phyloP scores from a whole-genome alignment of 92 coral and sea anemone species.

The Chrysogorgia sp. region DNA sequence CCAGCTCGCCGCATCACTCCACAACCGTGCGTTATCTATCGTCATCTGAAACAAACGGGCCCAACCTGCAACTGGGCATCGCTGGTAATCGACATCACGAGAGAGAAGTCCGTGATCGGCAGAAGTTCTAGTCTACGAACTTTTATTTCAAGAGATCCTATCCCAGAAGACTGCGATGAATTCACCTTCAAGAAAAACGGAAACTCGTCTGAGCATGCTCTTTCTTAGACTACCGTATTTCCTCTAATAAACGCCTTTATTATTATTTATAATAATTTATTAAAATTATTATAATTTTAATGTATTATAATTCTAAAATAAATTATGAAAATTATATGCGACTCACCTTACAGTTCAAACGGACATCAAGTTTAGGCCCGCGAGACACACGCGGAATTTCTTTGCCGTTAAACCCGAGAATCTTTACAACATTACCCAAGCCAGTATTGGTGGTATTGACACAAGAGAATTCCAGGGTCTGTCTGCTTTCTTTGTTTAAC shows the following conservation, averaged over 20 bases:
- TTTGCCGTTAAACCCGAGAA: conserved; percentile 15
- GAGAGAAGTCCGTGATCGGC: conserved; percentile 24
- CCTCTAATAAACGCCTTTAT: too few relatives aligned
- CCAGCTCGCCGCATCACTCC: not conserved
- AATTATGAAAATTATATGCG: not conserved
- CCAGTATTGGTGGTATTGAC: not conserved
- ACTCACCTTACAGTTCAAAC: conserved; percentile 17
- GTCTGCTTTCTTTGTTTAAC: conserved; percentile 10
- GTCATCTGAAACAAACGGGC: conserved; percentile 38
- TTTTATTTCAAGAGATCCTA: conserved; percentile 16
- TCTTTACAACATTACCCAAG: conserved; percentile 5
- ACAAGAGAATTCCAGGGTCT: conserved; percentile 24
- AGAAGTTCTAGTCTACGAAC: conserved; percentile 28
- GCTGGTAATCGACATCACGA: conserved; percentile 5
- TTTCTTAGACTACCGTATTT: too few relatives aligned
- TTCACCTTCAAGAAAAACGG: conserved; percentile 9
- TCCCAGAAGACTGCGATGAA: conserved; percentile 11
- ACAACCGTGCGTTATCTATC: not conserved
- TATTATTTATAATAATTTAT: too few relatives aligned
- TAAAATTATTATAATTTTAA: too few relatives aligned
- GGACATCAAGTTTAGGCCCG: conserved; percentile 9
- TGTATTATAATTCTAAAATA: too few relatives aligned
- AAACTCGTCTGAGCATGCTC: too few relatives aligned
- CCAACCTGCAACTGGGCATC: conserved; percentile 22
- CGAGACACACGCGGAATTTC: conserved; percentile 14